Evolutionary conservation across 64 coral and sea anemone genomes (phyloP).

Genomic region (Exaiptasia diaphana): DNA sequence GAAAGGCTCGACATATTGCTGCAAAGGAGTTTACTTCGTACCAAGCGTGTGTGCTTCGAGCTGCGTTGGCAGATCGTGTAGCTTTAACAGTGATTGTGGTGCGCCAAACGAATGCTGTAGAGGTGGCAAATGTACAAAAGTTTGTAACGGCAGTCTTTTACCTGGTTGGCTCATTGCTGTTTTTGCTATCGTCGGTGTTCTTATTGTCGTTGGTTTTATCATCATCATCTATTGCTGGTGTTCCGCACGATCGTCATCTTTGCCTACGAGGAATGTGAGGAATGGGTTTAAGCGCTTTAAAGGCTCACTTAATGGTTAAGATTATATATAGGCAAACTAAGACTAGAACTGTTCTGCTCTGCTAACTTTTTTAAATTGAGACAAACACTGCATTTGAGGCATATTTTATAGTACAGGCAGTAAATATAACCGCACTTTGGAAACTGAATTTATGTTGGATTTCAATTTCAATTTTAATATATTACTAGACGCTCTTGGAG

Average conservation of each 20-base stretch:
- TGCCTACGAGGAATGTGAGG: too few relatives aligned
- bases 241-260: neutral
- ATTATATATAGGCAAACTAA: too few relatives aligned
- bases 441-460: too few relatives aligned
- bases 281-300: too few relatives aligned
- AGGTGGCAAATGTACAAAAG: slow-evolving; percentile 2
- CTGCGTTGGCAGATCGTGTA: neutral
- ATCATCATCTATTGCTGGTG: neutral
- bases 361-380: too few relatives aligned
- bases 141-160: neutral
- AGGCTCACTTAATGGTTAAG: too few relatives aligned
- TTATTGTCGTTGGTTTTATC: neutral
- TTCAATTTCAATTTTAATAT: too few relatives aligned
- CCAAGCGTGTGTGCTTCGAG: neutral
- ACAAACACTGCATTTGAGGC: too few relatives aligned
- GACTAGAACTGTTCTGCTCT: too few relatives aligned
- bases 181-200: neutral
- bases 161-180: neutral
- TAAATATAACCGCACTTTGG: too few relatives aligned
- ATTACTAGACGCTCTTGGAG: too few relatives aligned
- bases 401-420: too few relatives aligned
- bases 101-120: slow-evolving; percentile 6
- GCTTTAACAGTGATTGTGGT: neutral
- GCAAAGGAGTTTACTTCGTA: neutral
- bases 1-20: neutral